Percentiles rank a stretch among this genome's conserved stretches.
Conservation (phyloP, 2,888 invertebrate species). For the Acanthacorydalis orientalis region DNA sequence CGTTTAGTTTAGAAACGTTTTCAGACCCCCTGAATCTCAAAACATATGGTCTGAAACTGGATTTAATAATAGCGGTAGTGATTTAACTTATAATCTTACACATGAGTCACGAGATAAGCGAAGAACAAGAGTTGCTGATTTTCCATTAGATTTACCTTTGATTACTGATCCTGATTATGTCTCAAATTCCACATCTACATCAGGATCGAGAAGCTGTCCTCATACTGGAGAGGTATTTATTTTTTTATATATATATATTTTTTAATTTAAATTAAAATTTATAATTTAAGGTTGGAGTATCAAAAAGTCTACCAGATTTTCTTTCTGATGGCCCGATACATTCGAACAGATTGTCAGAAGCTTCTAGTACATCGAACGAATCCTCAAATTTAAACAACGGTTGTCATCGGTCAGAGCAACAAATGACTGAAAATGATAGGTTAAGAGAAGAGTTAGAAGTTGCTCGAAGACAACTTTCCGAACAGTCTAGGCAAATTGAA, state of each 20-base stretch:
- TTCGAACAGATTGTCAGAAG: conserved; percentile 18
- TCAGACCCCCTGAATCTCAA: conserved; percentile 8
- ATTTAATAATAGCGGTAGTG: conserved; percentile 10
- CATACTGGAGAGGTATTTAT: conserved; percentile 12
- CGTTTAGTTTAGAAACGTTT: neutral
- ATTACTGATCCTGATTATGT: conserved; percentile 10
- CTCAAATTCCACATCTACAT: neutral
- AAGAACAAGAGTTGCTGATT: conserved; percentile 19
- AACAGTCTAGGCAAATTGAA: conserved; percentile 33
- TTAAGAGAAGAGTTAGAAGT: conserved; percentile 37
- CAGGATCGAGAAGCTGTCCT: conserved; percentile 15
- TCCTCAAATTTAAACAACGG: neutral
- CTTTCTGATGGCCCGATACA: conserved; percentile 50
- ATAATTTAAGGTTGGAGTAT: conserved; percentile 23
- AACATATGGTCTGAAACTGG: conserved; percentile 10
- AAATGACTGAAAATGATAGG: conserved; percentile 26
- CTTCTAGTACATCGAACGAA: conserved; percentile 15
- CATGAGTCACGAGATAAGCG: conserved; percentile 20
- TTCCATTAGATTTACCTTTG: conserved; percentile 25
- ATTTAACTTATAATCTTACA: conserved; percentile 14
- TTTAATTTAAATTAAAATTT: neutral
- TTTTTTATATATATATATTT: conserved; percentile 13
- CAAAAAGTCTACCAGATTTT: conserved; percentile 50
- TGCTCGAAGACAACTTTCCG: conserved; percentile 31
- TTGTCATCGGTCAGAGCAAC: conserved; percentile 6